These are phyloP conservation scores for Apogon talboti DNA, from an alignment of 2,797 vertebrate genomes.

Conservation along the genomic window DNA sequence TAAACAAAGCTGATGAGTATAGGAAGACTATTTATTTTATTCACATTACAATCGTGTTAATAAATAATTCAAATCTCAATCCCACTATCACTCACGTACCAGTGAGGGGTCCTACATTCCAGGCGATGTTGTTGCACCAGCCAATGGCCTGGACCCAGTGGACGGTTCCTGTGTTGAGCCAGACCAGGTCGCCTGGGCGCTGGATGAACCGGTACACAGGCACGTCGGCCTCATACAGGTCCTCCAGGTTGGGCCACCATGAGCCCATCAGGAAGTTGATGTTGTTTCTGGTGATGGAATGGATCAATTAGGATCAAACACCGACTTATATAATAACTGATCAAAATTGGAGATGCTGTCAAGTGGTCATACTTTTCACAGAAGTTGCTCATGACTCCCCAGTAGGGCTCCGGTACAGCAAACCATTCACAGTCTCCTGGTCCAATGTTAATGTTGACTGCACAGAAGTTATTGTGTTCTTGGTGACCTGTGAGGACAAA, in stretches of 20 bases:
- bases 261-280: slow-evolving; percentile 99
- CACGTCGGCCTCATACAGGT: slow-evolving; percentile 96
- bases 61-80: not conserved
- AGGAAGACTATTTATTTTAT: not conserved
- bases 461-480: slow-evolving; percentile 99
- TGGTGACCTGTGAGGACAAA: slow-evolving; percentile 91
- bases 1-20: not conserved
- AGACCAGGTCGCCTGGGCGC: slow-evolving; percentile 96
- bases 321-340: too few relatives aligned
- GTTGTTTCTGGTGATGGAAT: slow-evolving; percentile 87
- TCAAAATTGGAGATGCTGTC: too few relatives aligned
- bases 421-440: slow-evolving; percentile 99
- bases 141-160: slow-evolving; percentile 99
- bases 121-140: slow-evolving; percentile 99
- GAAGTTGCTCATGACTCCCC: slow-evolving; percentile 99
- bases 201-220: slow-evolving; percentile 99
- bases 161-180: slow-evolving; percentile 98
- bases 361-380: slow-evolving; percentile 92
- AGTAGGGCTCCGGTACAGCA: slow-evolving; percentile 96
- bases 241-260: slow-evolving; percentile 99
- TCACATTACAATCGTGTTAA: not conserved
- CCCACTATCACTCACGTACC: slow-evolving; percentile 76
- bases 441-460: slow-evolving; percentile 99
- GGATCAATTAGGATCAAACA: too few relatives aligned
- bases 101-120: slow-evolving; percentile 97